Evolutionary conservation across 2,797 vertebrate species (phyloP).

Genomic region (Buphagus erythrorhynchus): DNA sequence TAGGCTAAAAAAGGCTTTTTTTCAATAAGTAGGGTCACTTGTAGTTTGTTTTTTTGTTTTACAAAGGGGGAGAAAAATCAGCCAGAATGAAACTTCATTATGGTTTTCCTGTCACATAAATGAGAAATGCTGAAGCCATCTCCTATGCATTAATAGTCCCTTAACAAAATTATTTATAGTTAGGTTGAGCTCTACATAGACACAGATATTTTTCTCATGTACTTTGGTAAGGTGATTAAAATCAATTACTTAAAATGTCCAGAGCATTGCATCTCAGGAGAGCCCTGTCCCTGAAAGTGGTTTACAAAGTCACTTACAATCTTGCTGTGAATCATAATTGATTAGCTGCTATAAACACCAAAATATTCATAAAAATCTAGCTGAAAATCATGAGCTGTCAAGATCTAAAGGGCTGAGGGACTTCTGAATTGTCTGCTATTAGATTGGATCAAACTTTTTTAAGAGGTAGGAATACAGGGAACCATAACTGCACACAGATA

Average conservation of each 20-base stretch:
- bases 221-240: neutral
- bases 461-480: neutral
- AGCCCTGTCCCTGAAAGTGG: neutral
- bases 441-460: neutral
- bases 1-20: rapidly evolving
- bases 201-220: neutral
- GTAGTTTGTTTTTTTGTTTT: neutral
- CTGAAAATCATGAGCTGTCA: neutral
- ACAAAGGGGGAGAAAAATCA: neutral
- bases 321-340: neutral
- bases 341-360: neutral
- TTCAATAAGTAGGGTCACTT: neutral
- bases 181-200: neutral
- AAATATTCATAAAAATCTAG: neutral
- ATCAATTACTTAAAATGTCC: neutral
- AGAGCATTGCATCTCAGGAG: neutral
- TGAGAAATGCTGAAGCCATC: neutral
- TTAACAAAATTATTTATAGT: neutral
- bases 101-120: neutral
- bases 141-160: neutral
- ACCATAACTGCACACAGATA: neutral
- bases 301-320: neutral
- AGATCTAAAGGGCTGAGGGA: neutral
- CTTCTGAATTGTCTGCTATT: neutral
- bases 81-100: neutral